These are phyloP conservation scores for Macrosoma leucophasiata DNA, from an alignment of 2,888 invertebrate genomes.

Conservation along the genomic window DNA sequence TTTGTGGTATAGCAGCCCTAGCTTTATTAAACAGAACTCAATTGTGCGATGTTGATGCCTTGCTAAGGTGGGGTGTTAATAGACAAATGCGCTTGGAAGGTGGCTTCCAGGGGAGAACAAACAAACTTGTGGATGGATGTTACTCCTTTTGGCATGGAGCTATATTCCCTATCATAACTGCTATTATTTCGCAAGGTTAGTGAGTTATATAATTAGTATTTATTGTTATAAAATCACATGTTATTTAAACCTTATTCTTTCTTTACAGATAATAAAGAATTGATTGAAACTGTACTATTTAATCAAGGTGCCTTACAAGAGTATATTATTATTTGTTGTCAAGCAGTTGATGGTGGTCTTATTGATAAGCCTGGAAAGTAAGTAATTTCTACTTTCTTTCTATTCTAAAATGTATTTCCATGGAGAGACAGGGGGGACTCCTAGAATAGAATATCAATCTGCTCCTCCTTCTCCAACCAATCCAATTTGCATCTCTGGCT, in stretches of 20 bases:
- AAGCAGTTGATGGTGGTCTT: conserved; percentile 90
- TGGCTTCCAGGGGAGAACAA: conserved; percentile 98
- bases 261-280: conserved; percentile 58
- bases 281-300: conserved; percentile 81
- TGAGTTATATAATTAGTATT: no score
- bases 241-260: conserved; percentile 17
- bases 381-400: no score
- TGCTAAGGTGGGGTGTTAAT: conserved; percentile 91
- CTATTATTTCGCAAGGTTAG: conserved; percentile 77
- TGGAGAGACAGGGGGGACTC: no score
- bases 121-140: conserved; percentile 98
- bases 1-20: conserved; percentile 95
- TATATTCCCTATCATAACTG: conserved; percentile 90
- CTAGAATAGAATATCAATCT: no score
- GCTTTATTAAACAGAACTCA: conserved; percentile 85
- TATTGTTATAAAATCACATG: not conserved
- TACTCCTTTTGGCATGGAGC: conserved; percentile 99
- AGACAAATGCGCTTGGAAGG: conserved; percentile 96
- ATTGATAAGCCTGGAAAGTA: conserved; percentile 97
- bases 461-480: no score
- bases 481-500: no score
- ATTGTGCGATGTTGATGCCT: conserved; percentile 83
- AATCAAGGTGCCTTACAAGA: conserved; percentile 93
- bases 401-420: no score
- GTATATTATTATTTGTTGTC: conserved; percentile 95